Base-by-base conservation (phyloP, 2,113 vertebrate genomes). In the Laticauda colubrina region DNA sequence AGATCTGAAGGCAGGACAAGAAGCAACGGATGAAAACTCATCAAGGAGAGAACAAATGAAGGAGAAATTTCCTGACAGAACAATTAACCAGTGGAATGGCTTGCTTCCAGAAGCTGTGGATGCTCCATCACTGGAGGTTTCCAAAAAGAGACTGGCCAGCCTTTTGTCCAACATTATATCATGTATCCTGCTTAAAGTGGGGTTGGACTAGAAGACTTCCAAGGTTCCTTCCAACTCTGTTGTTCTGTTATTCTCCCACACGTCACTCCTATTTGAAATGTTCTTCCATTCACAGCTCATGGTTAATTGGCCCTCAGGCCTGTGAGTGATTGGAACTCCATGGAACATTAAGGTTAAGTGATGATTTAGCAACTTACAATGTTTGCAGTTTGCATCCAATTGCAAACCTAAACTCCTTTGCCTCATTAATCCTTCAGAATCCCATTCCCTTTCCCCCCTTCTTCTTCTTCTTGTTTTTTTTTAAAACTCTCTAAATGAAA, bases 371-470 rank as follows among this genome's bases (percentile, higher is more conserved):
- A 95, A 48, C 94, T 97, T 92, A 4, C 53, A 55, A 45, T 48
- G 95, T 97, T 97, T 97, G 92, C 94, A 91, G 97, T 98, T 97
- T 95, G 95, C 92, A 95, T 97, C 95, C 97, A 95, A 55, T 93
- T 96, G 96, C 96, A 96, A 98, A 96, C 95, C 97, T 96, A 97
- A 97, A 89, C 95, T 96, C 97, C 93, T 96, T 97, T 1, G 97
- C 96, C 96, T 98, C 98, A 98, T 98, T 98, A 98, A 98, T 98
- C 97, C 97, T 97, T 97, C 95, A 93, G 96, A 97, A 96, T 97
- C 95, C 88, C 11, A 94, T 95, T 85, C n/a, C 69, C 6, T 75
- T n/a, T 8, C 1, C 15, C 23, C 20, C 0, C 92, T 2, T 45
- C 92, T 56, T 90, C 95, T 95, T 89, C 29, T 56, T 21, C 21